A percentile compares a stretch with the other conserved stretches of the same genome.
phyloP scores from a whole-genome alignment of 2,113 vertebrate genomes.

The Lethenteron camtschaticum region DNA sequence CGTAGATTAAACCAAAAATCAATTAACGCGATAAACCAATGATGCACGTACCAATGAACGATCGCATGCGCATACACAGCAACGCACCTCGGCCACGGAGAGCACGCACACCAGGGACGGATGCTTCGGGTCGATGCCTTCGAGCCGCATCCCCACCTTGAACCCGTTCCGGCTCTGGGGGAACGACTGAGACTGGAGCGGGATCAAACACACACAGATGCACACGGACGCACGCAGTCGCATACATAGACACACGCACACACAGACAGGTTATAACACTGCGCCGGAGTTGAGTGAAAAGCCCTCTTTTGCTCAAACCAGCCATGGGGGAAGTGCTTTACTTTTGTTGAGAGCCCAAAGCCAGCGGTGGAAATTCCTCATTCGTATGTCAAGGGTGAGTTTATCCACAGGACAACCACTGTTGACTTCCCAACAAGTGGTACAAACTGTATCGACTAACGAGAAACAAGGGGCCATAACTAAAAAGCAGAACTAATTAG shows the following conservation, averaged over 20 bases:
- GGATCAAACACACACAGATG: neutral
- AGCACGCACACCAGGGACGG: conserved; percentile 81
- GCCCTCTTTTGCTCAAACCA: neutral
- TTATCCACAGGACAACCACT: too few species aligned
- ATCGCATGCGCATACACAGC: neutral
- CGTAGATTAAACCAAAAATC: too few species aligned
- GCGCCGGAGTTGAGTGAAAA: neutral
- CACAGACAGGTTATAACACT: neutral
- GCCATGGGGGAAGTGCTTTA: too few species aligned
- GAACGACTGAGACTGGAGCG: conserved; percentile 59
- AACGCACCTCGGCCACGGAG: conserved; percentile 55
- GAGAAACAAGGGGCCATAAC: too few species aligned
- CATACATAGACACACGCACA: neutral
- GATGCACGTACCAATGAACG: too few species aligned
- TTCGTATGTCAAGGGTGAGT: too few species aligned
- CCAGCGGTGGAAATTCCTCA: too few species aligned
- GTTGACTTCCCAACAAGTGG: too few species aligned
- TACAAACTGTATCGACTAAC: too few species aligned
- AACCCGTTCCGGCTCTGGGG: conserved; percentile 88
- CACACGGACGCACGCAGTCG: neutral
- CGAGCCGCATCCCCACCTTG: conserved; percentile 84
- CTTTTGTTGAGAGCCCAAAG: too few species aligned
- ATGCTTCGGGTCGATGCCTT: conserved; percentile 75
- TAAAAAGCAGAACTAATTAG: too few species aligned
- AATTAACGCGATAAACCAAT: too few species aligned